A percentile compares a stretch with the other conserved stretches of the same genome.
phyloP scores from a whole-genome alignment of 1,140 invertebrate genomes.

The Orchestia grillus region DNA sequence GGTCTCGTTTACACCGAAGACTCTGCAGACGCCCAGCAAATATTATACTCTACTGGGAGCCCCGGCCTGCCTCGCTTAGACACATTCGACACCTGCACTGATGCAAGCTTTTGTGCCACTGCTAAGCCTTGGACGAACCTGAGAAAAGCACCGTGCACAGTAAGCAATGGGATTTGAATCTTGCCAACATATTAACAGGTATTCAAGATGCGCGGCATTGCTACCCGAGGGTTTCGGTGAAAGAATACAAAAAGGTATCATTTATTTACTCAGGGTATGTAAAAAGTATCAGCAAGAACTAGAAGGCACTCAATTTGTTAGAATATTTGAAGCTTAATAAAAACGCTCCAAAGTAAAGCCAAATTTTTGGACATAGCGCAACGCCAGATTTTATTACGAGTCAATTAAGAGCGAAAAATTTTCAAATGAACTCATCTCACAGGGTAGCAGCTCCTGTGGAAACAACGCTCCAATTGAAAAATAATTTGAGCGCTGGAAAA shows the following conservation, averaged over 20 bases:
- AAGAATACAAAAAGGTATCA: not conserved
- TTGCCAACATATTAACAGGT: not conserved
- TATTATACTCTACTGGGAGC: not conserved
- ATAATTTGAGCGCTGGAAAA: not conserved
- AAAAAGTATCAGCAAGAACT: not conserved
- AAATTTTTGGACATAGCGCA: not conserved
- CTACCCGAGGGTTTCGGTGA: not conserved
- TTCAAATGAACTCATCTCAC: slow-evolving; percentile 48
- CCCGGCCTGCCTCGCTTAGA: not conserved
- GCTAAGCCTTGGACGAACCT: not conserved
- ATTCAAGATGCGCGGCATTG: not conserved
- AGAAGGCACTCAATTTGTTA: not conserved
- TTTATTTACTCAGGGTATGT: not conserved
- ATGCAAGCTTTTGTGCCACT: not conserved
- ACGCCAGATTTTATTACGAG: not conserved
- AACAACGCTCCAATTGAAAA: not conserved
- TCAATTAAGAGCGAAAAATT: slow-evolving; percentile 15
- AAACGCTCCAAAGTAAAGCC: not conserved
- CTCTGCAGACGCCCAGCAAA: not conserved
- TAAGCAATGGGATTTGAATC: not conserved
- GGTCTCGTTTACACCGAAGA: slow-evolving; percentile 31
- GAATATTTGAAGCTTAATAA: not conserved
- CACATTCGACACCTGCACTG: not conserved
- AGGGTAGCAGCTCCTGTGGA: not conserved
- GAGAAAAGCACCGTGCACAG: not conserved